Evolutionary conservation across 2,797 vertebrate species (phyloP).

Genomic region (Taeniopygia guttata): DNA sequence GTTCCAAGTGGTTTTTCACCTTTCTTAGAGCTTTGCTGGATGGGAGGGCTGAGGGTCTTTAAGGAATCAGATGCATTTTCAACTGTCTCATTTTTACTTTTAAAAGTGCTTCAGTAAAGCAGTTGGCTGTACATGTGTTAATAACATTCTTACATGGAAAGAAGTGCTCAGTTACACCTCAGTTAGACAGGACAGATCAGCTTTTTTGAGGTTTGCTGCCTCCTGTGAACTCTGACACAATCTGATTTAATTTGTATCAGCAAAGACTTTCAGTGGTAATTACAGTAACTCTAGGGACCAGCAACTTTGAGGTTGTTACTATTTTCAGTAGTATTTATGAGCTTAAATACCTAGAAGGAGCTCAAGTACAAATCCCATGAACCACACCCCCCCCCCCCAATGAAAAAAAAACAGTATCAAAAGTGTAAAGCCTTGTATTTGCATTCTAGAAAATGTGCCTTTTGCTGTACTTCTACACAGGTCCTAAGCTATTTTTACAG

Average conservation of each 20-base stretch:
- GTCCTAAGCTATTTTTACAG: neutral
- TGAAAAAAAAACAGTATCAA: neutral
- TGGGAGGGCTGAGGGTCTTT: neutral
- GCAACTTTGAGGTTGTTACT: neutral
- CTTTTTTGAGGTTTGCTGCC: neutral
- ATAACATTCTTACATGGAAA: neutral
- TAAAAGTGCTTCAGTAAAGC: neutral
- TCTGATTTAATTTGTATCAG: neutral
- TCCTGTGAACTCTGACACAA: neutral
- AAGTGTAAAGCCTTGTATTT: neutral
- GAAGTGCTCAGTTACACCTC: neutral
- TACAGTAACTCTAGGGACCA: neutral
- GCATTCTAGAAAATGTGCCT: neutral
- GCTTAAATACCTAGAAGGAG: neutral
- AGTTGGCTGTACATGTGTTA: neutral
- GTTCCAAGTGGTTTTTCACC: neutral
- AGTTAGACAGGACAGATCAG: neutral
- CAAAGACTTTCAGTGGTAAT: neutral
- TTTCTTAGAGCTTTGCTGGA: neutral
- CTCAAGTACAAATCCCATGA: neutral
- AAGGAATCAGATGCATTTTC: neutral
- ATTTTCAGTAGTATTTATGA: neutral
- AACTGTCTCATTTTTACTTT: neutral
- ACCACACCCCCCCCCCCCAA: fast-evolving
- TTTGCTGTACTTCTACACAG: neutral